Evolutionary conservation across 2,113 vertebrate genomes (phyloP).

Genomic region (Nothocercus nigrocapillus): DNA sequence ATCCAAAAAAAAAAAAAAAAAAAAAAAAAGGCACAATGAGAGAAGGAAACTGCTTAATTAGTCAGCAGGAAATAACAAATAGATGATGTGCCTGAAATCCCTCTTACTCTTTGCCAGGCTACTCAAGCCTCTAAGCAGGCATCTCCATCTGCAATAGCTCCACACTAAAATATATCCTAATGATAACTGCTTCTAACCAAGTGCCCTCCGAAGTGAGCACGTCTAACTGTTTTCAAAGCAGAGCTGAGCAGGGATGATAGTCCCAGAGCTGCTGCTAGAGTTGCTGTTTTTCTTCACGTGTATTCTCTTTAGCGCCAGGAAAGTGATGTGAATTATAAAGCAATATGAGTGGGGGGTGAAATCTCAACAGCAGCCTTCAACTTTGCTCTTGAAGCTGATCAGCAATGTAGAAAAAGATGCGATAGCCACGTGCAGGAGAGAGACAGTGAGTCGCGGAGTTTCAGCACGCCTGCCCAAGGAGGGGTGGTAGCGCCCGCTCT

Average conservation of each 20-base stretch:
- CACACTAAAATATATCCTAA: background rate
- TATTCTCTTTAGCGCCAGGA: background rate
- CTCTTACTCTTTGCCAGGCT: background rate
- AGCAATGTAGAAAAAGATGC: background rate
- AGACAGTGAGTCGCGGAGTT: fast-evolving
- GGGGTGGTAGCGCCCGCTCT: background rate
- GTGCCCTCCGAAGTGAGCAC: background rate
- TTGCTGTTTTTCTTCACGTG: background rate
- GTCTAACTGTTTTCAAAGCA: background rate
- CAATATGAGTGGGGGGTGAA: background rate
- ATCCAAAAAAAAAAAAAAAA: background rate
- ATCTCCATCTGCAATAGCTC: background rate
- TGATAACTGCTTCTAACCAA: background rate
- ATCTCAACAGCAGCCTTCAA: background rate
- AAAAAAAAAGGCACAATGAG: background rate
- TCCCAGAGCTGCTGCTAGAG: background rate
- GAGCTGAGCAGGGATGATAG: background rate
- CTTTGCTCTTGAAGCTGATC: background rate
- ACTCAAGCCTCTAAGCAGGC: background rate
- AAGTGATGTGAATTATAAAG: background rate
- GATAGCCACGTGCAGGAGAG: background rate
- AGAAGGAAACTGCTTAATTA: background rate
- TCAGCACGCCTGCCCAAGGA: background rate
- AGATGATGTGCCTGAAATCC: background rate
- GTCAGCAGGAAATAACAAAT: background rate